Conservation (phyloP, 1,140 invertebrate species). For the Drosophila auraria region DNA sequence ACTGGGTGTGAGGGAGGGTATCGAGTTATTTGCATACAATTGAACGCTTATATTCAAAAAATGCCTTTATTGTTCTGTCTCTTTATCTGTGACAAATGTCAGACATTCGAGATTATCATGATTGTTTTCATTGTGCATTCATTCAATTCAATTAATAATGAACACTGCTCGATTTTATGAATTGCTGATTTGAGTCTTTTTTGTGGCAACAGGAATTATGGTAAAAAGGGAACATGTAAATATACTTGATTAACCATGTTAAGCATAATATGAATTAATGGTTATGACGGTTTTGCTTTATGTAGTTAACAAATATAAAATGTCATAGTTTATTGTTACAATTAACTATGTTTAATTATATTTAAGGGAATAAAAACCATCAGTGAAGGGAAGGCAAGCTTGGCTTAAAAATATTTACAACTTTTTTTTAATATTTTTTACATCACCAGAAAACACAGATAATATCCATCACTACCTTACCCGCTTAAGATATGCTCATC, state of each 20-base stretch:
- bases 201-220: not conserved
- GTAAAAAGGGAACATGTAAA: not conserved
- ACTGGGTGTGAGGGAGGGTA: slow-evolving; percentile 17
- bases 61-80: slow-evolving; percentile 21
- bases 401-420: too few relatives aligned
- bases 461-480: not conserved
- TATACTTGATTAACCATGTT: slow-evolving; percentile 1
- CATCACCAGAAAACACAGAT: not conserved
- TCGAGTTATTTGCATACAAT: slow-evolving; percentile 58
- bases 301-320: not conserved
- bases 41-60: slow-evolving; percentile 10
- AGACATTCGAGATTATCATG: slow-evolving; percentile 52
- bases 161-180: slow-evolving; percentile 28
- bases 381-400: too few relatives aligned
- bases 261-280: slow-evolving; percentile 2
- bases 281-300: not conserved
- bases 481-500: not conserved
- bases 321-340: too few relatives aligned
- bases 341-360: not conserved
- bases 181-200: slow-evolving; percentile 17
- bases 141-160: slow-evolving; percentile 59
- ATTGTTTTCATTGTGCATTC: slow-evolving; percentile 42
- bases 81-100: slow-evolving; percentile 65
- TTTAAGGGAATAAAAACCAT: not conserved
- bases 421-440: too few relatives aligned